These are phyloP conservation scores for Porphyrio hochstetteri DNA, from an alignment of 2,113 vertebrate genomes.

Conservation along the genomic window DNA sequence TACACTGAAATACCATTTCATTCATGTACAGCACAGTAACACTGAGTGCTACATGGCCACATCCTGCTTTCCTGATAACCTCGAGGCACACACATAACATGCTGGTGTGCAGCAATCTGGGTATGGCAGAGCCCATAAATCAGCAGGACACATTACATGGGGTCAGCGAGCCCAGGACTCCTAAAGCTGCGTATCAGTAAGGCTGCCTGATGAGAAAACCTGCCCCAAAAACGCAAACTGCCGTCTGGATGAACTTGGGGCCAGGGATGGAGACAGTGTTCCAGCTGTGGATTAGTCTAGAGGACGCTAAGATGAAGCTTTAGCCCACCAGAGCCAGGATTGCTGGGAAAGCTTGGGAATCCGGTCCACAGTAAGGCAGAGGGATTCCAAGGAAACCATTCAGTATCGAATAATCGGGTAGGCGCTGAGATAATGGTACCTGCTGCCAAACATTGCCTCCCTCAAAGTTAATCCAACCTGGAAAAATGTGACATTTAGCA, in stretches of 20 bases:
- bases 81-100: neutral
- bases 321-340: neutral
- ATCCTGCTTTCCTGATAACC: neutral
- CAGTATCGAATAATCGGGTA: neutral
- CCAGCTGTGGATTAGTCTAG: neutral
- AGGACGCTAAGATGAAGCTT: neutral
- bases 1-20: neutral
- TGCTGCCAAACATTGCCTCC: neutral
- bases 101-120: neutral
- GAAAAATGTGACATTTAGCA: neutral
- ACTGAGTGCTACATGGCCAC: rapidly evolving
- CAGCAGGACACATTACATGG: neutral
- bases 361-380: neutral
- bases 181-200: rapidly evolving
- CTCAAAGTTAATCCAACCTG: neutral
- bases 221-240: neutral
- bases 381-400: neutral
- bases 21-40: neutral
- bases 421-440: neutral
- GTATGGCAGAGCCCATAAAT: neutral
- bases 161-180: neutral
- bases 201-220: neutral
- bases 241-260: rapidly evolving
- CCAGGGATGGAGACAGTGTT: rapidly evolving
- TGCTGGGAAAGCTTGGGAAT: neutral